Conservation (phyloP, 1,140 invertebrate species). For the Brachionus sp. region DNA sequence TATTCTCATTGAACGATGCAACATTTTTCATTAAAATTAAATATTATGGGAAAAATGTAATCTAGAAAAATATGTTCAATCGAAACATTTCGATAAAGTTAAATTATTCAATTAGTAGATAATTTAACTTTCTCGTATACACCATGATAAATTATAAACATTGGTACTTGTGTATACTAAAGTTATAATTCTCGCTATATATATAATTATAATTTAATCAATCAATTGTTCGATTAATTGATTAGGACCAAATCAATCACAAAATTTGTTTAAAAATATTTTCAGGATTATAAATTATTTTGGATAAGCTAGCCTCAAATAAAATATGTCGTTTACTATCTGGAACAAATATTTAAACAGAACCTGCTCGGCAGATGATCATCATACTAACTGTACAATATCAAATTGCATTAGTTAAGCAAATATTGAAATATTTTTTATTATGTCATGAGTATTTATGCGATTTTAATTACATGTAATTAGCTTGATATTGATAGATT, state of each 20-base stretch:
- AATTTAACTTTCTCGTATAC: slow-evolving; percentile 35
- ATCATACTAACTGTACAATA: slow-evolving; percentile 10
- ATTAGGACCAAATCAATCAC: slow-evolving; percentile 24
- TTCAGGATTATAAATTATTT: not conserved
- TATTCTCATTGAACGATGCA: not conserved
- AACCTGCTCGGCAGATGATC: slow-evolving; percentile 14
- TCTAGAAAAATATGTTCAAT: slow-evolving; percentile 29
- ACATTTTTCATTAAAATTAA: not conserved
- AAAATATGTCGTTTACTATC: slow-evolving; percentile 24
- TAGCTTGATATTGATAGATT: slow-evolving; percentile 6
- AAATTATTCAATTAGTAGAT: not conserved
- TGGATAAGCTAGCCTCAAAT: slow-evolving; percentile 9
- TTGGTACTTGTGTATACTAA: not conserved
- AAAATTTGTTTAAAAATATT: not conserved
- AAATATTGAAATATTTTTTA: slow-evolving; percentile 6
- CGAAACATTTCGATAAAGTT: not conserved
- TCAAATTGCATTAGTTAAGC: slow-evolving; percentile 38
- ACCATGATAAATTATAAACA: slow-evolving; percentile 38
- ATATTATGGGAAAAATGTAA: not conserved
- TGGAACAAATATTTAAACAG: slow-evolving; percentile 35
- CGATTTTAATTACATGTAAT: slow-evolving; percentile 22
- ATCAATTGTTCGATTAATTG: slow-evolving; percentile 41
- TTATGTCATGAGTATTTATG: slow-evolving; percentile 32
- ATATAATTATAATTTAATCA: slow-evolving; percentile 25
- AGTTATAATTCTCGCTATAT: not conserved